A percentile compares a stretch with the other conserved stretches of the same genome.
Conservation (phyloP, 2,797 vertebrate genomes). For the Lepidocolaptes lacrymiger region DNA sequence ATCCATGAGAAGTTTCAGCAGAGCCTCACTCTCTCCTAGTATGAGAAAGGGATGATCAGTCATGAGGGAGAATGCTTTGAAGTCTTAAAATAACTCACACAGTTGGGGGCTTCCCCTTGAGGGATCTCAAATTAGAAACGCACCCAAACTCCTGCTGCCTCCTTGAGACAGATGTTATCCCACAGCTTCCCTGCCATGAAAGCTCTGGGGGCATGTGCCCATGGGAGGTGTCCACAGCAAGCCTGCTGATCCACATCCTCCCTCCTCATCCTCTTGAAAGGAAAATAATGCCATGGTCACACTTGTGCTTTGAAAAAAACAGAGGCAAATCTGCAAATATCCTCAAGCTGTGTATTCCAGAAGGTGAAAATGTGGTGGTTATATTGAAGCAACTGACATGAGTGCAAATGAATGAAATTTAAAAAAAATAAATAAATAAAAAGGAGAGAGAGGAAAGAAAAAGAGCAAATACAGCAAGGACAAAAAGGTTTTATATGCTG, state of each 20-base stretch:
- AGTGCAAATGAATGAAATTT: background rate
- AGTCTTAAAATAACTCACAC: conserved; percentile 7
- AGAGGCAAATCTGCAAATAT: background rate
- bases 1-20: background rate
- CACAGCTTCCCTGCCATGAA: background rate
- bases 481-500: background rate
- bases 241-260: background rate
- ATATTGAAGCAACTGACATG: background rate
- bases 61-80: background rate
- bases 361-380: background rate
- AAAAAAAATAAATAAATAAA: background rate
- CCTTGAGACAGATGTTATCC: background rate
- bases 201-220: background rate
- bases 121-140: background rate
- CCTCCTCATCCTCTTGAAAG: background rate
- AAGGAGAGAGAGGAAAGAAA: background rate
- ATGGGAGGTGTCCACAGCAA: background rate
- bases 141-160: background rate
- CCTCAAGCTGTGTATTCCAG: background rate
- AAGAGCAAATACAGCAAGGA: background rate
- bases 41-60: background rate
- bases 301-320: background rate
- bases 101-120: background rate
- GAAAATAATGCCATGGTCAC: background rate
- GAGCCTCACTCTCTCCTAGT: background rate